Evolutionary conservation across 2,888 invertebrate genomes (phyloP), one percentile per base, ranked within the genome.

Genomic region (Apotomis capreana): DNA sequence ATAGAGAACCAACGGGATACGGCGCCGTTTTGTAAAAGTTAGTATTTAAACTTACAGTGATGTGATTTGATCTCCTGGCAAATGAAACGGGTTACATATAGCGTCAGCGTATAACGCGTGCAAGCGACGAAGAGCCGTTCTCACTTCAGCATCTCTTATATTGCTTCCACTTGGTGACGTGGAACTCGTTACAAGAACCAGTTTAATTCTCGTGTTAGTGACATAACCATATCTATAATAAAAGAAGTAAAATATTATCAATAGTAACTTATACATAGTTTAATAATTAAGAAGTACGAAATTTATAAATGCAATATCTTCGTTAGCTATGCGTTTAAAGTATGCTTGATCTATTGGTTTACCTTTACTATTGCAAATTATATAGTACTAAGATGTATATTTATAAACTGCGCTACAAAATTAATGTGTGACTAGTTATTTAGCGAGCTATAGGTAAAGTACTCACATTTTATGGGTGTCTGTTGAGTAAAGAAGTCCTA

Each of bases 61-160:
- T 59, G 94, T 95, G 63, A 99, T 96, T 78, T 96, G 95, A 82
- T 98, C 97, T 44, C 98, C 98, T 46, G 99, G 98, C 82, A 97
- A 95, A 91, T 99, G 98, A 89, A 99, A 99, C 60, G 99, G 99
- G 93, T 99, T 99, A 83, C 98, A 98, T 73, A 99, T 96, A 76
- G 98, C 97, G 87, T 99, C 98, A 1, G 98, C 97, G 87, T 99
- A 99, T 54, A 98, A 95, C 63, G 96, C 95, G 85, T 99, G 99
- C 54, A 99, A 94, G 87, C 97, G 97, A 73, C 98, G 95, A 69
- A 92, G 82, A 90, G 98, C 98, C 81, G 97, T 96, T 90, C 98
- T 94, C 10, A 99, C 98, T 94, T 99, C 99, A 84, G 98, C 98
- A 87, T 99, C 99, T 75, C 99, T 92, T 59, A 98, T 93, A 13